These are phyloP conservation scores for Hypotaenidia philippensis DNA, from an alignment of 2,797 vertebrate genomes.

Conservation along the genomic window DNA sequence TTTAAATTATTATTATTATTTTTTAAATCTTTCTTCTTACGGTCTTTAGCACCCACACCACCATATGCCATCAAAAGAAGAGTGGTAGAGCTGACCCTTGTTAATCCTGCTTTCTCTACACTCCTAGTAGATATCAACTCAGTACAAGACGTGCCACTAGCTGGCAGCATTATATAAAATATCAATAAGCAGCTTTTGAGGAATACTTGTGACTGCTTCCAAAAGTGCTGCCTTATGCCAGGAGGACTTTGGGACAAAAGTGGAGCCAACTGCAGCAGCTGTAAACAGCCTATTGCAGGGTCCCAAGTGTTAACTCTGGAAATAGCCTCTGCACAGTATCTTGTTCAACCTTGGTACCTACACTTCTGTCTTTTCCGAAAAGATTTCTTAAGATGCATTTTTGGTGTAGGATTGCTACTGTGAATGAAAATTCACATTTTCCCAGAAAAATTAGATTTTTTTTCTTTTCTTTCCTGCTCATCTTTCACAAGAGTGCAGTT, in stretches of 20 bases:
- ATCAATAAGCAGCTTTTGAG: conserved; percentile 68
- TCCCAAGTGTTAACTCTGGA: not conserved
- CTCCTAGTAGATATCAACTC: conserved; percentile 18
- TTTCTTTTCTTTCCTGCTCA: not conserved
- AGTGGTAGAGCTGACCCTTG: not conserved
- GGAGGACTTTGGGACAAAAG: not conserved
- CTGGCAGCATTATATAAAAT: conserved; percentile 83
- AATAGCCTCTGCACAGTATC: not conserved
- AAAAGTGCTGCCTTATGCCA: not conserved
- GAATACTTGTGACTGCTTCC: not conserved
- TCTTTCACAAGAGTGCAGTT: not conserved
- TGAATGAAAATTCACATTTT: not conserved
- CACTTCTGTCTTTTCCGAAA: not conserved
- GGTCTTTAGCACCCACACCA: not conserved
- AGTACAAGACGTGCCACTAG: conserved; percentile 77
- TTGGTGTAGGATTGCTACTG: not conserved
- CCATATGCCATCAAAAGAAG: not conserved
- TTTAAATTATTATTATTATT: not conserved
- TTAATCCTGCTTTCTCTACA: not conserved
- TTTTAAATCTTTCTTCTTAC: not conserved
- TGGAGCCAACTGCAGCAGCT: not conserved
- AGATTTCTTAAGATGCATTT: not conserved
- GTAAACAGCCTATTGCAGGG: not conserved
- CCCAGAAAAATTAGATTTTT: not conserved
- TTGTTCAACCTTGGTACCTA: not conserved